Evolutionary conservation across 1,140 invertebrate genomes (phyloP), one percentile per base, ranked within the genome.

Genomic region (Delia radicum): DNA sequence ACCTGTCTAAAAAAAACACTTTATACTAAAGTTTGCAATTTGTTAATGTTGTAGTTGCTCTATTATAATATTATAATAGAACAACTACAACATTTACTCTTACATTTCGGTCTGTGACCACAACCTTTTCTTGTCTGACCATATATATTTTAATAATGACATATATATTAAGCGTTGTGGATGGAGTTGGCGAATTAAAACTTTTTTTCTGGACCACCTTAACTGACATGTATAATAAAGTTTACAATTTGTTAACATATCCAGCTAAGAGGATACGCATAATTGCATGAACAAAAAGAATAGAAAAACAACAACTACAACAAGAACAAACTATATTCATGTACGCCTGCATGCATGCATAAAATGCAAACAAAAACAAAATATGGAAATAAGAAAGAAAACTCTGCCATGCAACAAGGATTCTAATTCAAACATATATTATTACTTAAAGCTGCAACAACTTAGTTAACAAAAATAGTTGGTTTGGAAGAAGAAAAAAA

Each of bases 201-300:
- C n/a, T n/a, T n/a, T n/a, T n/a, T n/a, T n/a, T n/a, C n/a, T n/a
- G n/a, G n/a, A n/a, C n/a, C n/a, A n/a, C n/a, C n/a, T n/a, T n/a
- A 21, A 55, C n/a, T 33, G 65, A 21, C 65, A 69, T 33, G 65
- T 26, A 33, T 69, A 69, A 69, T 69, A 69, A 69, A 69, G 29
- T 69, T 69, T 69, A 69, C 65, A 69, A 69, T 69, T 69, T 69
- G 65, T 69, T 69, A 69, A 69, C 65, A 69, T 69, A 69, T 33
- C 65, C 65, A 69, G 65, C 65, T 69, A 21, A 69, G 65, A 69
- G 65, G 28, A 69, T 69, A 69, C 65, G 65, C 65, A 69, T 69
- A 69, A 69, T 69, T 69, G 65, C 28, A 69, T 21, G 18, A 33
- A 55, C 29, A 33, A 33, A 63, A 69, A 33, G 29, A 33, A 69